Evolutionary conservation across 2,888 invertebrate species (phyloP).

Genomic region (Drosophila affinis): DNA sequence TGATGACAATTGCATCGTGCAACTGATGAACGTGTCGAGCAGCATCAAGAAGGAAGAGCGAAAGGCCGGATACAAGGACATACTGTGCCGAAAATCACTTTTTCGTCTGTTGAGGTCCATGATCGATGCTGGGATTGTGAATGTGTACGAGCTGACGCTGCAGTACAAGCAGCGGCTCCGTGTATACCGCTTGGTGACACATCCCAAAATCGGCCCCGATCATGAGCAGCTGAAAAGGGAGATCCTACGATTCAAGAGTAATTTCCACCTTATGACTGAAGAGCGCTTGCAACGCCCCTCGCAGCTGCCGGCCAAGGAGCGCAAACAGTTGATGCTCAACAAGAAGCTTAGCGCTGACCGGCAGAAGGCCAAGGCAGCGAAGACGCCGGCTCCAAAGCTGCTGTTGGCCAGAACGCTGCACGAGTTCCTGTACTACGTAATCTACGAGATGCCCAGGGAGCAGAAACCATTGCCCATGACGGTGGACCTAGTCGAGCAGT

Average conservation of each 20-base stretch:
- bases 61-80: constrained; percentile 86
- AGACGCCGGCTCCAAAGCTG: constrained; percentile 85
- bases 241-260: constrained; percentile 74
- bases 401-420: constrained; percentile 88
- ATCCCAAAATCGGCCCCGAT: constrained; percentile 76
- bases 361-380: constrained; percentile 3
- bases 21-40: constrained; percentile 85
- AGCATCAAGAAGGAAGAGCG: constrained; percentile 85
- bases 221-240: constrained; percentile 72
- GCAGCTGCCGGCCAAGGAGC: constrained; percentile 18
- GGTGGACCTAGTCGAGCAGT: constrained; percentile 65
- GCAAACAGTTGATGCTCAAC: constrained; percentile 43
- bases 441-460: constrained; percentile 85
- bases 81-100: constrained; percentile 86
- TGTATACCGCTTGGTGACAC: constrained; percentile 75
- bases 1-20: constrained; percentile 86
- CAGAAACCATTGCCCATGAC: constrained; percentile 63
- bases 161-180: constrained; percentile 68
- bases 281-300: constrained; percentile 55
- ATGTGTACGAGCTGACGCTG: constrained; percentile 76
- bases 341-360: constrained; percentile 1
- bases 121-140: constrained; percentile 77
- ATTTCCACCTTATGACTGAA: constrained; percentile 66
- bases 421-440: constrained; percentile 88
- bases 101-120: constrained; percentile 86